These are phyloP conservation scores for Pollicipes pollicipes DNA, from an alignment of 1,140 invertebrate species.

Conservation along the genomic window DNA sequence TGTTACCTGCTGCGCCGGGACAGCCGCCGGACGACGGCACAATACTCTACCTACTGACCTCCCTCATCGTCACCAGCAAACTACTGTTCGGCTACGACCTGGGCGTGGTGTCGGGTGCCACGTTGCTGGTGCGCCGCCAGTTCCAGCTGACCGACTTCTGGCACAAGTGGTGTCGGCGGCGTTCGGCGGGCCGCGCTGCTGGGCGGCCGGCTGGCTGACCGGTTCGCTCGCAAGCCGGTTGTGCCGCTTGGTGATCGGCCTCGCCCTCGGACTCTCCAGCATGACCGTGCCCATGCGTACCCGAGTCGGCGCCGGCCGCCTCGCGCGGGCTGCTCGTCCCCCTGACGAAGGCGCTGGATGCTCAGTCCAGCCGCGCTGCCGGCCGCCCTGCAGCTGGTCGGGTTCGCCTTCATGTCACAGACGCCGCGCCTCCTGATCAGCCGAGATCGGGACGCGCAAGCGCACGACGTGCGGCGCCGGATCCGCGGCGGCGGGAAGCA, in stretches of 20 bases:
- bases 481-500: background rate
- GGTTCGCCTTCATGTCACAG: background rate
- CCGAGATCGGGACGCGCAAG: conserved; percentile 33
- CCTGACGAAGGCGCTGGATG: background rate
- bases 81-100: no score
- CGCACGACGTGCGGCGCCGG: conserved; percentile 37
- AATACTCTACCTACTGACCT: no score
- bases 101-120: no score
- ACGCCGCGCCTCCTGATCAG: background rate
- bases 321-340: conserved; percentile 27
- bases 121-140: no score
- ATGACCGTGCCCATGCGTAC: conserved; percentile 37
- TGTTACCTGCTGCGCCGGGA: no score
- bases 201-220: conserved; percentile 31
- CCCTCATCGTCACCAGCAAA: no score
- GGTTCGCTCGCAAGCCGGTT: conserved; percentile 34
- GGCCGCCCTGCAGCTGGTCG: background rate
- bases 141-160: no score
- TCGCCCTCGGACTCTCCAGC: conserved; percentile 36
- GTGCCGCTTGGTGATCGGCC: conserved; percentile 39
- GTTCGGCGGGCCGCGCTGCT: conserved; percentile 36
- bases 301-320: conserved; percentile 33
- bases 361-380: background rate
- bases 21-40: no score
- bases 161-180: no score